A percentile compares a stretch with the other conserved stretches of the same genome.
phyloP scores from a whole-genome alignment of 1,140 invertebrate genomes.

The Meloidogyne chitwoodi region DNA sequence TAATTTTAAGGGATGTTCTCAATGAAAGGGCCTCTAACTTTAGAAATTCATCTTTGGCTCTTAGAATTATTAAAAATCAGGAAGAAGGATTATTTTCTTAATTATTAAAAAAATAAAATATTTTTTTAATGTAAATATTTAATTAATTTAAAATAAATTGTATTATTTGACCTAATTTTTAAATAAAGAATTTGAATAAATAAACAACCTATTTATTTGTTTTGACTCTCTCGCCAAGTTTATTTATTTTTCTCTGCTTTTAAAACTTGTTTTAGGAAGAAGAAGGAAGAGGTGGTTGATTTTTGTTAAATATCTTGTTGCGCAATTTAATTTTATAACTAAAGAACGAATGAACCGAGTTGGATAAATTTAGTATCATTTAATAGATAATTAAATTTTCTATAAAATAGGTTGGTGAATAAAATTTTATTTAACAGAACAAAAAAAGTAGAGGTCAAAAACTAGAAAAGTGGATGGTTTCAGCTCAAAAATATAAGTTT shows the following conservation, averaged over 20 bases:
- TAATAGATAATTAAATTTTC: background rate
- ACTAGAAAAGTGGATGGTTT: too few species aligned
- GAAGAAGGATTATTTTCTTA: background rate
- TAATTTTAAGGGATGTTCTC: conserved; percentile 31
- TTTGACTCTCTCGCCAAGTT: too few species aligned
- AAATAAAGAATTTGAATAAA: too few species aligned
- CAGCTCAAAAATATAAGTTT: too few species aligned
- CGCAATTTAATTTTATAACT: too few species aligned
- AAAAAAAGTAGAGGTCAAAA: background rate
- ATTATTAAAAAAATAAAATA: background rate
- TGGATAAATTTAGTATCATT: background rate
- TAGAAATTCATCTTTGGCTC: conserved; percentile 28
- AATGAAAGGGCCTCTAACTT: conserved; percentile 29
- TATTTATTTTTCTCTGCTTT: background rate
- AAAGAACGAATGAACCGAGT: too few species aligned
- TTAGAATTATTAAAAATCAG: conserved; percentile 34
- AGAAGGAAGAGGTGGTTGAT: background rate
- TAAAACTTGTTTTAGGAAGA: background rate
- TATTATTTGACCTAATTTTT: background rate
- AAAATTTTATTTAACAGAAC: conserved; percentile 1
- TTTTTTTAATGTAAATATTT: background rate
- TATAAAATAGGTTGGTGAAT: conserved; percentile 1
- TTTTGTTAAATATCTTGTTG: too few species aligned
- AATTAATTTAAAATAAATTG: background rate
- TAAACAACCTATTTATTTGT: too few species aligned